Base-by-base conservation (phyloP, 2,113 vertebrate species). In the Danionella cerebrum region DNA sequence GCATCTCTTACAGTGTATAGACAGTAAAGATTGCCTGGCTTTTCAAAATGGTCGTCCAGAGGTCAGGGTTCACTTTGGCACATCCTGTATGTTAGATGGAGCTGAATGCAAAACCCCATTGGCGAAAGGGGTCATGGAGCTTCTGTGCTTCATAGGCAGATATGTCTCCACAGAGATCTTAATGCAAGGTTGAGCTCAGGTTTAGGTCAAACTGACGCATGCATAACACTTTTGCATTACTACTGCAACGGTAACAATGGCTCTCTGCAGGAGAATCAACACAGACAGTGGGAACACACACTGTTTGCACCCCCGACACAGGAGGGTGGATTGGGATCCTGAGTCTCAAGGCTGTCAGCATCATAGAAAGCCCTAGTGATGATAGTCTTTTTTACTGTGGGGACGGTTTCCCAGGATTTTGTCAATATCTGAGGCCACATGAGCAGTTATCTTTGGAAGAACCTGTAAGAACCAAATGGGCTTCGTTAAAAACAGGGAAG, bases 361-460 rank as follows among this genome's bases (percentile, higher is more conserved):
- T 59, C 66, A 69, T 50, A 25, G 21, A 38, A 45, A 70, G 38
- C 51, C 35, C 75, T 64, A 88, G 76, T 87, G 81, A 33, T 88
- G 85, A 74, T 91, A 94, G 85, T 98, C 96, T 82, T 87, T 96
- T 88, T 95, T 98, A 87, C 88, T 93, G 84, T 91, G 93, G 77
- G 96, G 95, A 80, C 91, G 93, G 69, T 98, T 98, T 58, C 92
- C 93, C 66, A 98, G 73, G 57, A 97, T 88, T 71, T 92, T 93
- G 78, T 98, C 96, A 29, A 98, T 89, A 68, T 98, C 95, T 0
- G 89, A 85, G 27, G 94, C 94, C 50, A 97, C 90, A 0, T 93
- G 90, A 52, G 94, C 85, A 13, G 94, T 96, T 90, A 98, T 95
- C 89, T 98, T 98, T 85, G 96, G 91, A 87, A 98, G 93, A 65